Conservation (phyloP, 1,140 invertebrate genomes). For the Drosophila ogumai region DNA sequence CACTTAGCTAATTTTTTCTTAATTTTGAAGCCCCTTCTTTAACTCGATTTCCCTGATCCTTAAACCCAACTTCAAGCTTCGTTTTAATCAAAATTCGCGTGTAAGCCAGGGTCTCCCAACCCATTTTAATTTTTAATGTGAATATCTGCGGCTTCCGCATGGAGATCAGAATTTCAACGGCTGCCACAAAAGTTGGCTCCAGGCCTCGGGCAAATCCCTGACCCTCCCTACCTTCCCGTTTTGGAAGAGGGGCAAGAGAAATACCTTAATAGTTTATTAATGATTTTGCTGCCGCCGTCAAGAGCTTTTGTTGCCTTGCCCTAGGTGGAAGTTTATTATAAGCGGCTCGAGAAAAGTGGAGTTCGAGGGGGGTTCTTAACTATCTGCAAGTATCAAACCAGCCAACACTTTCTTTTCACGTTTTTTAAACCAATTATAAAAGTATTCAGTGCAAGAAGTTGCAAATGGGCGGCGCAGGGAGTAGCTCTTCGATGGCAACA, state of each 20-base stretch:
- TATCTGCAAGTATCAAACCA: conserved; percentile 77
- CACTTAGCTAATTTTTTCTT: no score
- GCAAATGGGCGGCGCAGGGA: conserved; percentile 20
- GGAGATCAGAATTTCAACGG: conserved; percentile 58
- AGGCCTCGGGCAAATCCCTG: not conserved
- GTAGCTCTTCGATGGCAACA: conserved; percentile 32
- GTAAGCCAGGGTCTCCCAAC: not conserved
- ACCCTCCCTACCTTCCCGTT: not conserved
- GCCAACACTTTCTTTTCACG: conserved; percentile 74
- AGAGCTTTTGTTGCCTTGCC: conserved; percentile 47
- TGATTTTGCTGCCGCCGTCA: conserved; percentile 57
- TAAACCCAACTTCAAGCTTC: not conserved
- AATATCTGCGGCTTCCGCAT: conserved; percentile 57
- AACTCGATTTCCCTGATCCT: not conserved
- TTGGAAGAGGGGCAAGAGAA: conserved; percentile 32
- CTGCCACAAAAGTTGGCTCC: conserved; percentile 52
- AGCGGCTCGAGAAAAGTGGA: conserved; percentile 47
- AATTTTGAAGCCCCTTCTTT: not conserved
- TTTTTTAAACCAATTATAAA: conserved; percentile 84
- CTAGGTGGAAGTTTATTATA: conserved; percentile 72
- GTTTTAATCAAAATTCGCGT: not conserved
- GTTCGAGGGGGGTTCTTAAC: conserved; percentile 29
- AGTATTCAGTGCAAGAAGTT: conserved; percentile 61
- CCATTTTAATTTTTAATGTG: conserved; percentile 30
- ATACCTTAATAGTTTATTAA: conserved; percentile 83